A percentile compares a stretch with the other conserved stretches of the same genome.
Conservation (phyloP, 2,888 invertebrate species). For the Drosophila meridionalis region DNA sequence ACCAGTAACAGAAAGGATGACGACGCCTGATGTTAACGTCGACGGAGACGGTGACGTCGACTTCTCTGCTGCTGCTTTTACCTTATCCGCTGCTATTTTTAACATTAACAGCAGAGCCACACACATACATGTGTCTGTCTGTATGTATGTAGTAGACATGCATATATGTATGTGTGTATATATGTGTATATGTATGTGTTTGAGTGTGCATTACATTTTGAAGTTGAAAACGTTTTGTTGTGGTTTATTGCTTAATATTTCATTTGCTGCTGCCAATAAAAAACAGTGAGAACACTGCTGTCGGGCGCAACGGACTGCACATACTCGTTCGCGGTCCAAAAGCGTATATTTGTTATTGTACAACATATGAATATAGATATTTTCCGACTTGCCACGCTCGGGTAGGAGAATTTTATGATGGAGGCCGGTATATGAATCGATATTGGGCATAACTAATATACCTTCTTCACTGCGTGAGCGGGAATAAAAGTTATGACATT, state of each 20-base stretch:
- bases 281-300: neutral
- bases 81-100: slow-evolving; percentile 50
- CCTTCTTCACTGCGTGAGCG: neutral
- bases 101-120: slow-evolving; percentile 22
- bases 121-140: neutral
- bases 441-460: neutral
- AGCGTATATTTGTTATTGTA: neutral
- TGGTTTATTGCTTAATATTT: slow-evolving; percentile 68
- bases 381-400: no score
- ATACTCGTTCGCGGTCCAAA: neutral
- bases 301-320: neutral
- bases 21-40: slow-evolving; percentile 21
- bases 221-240: slow-evolving; percentile 47
- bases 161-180: no score
- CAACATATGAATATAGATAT: no score
- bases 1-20: slow-evolving; percentile 30
- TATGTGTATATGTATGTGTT: neutral
- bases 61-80: slow-evolving; percentile 29
- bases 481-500: slow-evolving; percentile 34
- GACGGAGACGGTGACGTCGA: slow-evolving; percentile 10
- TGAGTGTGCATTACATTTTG: slow-evolving; percentile 39
- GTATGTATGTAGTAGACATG: no score
- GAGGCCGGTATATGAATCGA: neutral
- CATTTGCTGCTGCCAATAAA: slow-evolving; percentile 49
- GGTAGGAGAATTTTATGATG: no score